These are phyloP conservation scores for Elephas maximus DNA, from an alignment of 2,113 vertebrate genomes.

Conservation along the genomic window DNA sequence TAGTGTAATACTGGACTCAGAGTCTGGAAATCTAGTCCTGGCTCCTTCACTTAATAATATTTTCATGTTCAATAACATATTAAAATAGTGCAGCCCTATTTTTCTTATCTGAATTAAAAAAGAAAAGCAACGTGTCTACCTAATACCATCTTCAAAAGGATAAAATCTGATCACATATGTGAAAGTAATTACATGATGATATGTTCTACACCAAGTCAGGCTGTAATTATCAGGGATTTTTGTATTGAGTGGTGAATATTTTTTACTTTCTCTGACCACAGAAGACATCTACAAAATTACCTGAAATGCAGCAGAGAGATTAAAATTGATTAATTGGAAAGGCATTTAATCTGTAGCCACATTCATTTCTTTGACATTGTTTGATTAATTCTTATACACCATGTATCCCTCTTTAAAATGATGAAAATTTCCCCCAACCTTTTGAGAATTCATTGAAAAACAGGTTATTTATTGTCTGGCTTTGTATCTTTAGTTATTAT, in stretches of 20 bases:
- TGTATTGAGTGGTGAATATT: neutral
- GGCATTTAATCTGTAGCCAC: neutral
- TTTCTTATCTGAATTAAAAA: neutral
- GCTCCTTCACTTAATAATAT: neutral
- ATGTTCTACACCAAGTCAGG: neutral
- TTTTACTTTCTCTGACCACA: neutral
- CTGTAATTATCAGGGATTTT: slow-evolving; percentile 20
- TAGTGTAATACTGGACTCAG: neutral
- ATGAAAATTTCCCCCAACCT: neutral
- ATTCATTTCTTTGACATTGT: neutral
- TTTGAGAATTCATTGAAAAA: slow-evolving; percentile 15
- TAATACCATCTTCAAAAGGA: neutral
- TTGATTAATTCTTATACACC: neutral
- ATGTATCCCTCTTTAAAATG: slow-evolving; percentile 21
- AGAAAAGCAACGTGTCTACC: neutral
- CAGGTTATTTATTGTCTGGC: neutral
- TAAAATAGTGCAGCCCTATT: neutral
- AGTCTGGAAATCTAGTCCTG: neutral
- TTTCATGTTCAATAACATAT: neutral
- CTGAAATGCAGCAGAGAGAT: neutral
- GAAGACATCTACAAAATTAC: slow-evolving; percentile 17
- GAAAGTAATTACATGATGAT: neutral
- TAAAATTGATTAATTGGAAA: slow-evolving; percentile 23
- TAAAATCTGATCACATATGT: neutral
- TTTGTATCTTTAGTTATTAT: neutral